phyloP scores from a whole-genome alignment of 2,113 vertebrate genomes.

The Crotalus tigris region DNA sequence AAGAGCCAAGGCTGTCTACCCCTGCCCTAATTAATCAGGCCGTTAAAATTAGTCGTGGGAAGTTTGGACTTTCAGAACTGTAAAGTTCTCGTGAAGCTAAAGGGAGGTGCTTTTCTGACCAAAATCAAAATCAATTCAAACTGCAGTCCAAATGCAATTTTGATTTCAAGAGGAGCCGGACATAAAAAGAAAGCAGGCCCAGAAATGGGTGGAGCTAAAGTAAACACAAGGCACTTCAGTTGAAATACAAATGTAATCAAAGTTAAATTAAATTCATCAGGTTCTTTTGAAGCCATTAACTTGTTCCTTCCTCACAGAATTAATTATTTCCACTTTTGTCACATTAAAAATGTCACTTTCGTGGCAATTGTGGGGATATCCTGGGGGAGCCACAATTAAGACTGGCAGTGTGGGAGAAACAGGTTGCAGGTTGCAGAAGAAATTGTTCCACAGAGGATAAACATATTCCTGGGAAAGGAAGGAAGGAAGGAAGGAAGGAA shows the following conservation, averaged over 20 bases:
- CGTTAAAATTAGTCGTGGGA: too few relatives aligned
- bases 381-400: not conserved
- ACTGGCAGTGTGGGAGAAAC: not conserved
- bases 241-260: not conserved
- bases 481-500: not conserved
- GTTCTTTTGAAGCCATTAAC: not conserved
- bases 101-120: not conserved
- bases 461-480: not conserved
- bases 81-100: not conserved
- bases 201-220: not conserved
- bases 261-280: not conserved
- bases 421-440: not conserved
- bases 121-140: not conserved
- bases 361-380: not conserved
- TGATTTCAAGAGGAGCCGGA: not conserved
- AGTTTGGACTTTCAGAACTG: not conserved
- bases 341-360: not conserved
- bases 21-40: too few relatives aligned
- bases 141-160: not conserved
- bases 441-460: not conserved
- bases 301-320: not conserved
- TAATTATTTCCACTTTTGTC: not conserved
- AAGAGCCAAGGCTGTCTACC: too few relatives aligned
- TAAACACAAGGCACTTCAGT: not conserved
- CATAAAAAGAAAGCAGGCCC: not conserved